phyloP scores from a whole-genome alignment of 2,113 vertebrate genomes.

The Rhinolophus ferrumequinum region DNA sequence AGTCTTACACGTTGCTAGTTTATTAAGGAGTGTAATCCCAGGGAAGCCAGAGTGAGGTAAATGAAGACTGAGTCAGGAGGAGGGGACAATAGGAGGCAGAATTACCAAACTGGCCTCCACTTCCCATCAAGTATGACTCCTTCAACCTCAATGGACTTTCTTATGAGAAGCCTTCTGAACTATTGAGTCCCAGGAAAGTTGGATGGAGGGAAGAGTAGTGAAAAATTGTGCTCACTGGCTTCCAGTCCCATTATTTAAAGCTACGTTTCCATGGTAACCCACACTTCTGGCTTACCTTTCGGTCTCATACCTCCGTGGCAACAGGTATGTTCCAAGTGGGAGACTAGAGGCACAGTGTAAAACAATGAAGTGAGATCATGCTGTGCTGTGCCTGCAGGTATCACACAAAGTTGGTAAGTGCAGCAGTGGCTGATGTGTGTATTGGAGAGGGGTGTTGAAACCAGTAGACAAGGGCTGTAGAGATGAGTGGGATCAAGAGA shows the following conservation, averaged over 20 bases:
- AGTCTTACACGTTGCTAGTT: neutral
- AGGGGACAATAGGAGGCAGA: neutral
- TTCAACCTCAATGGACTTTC: neutral
- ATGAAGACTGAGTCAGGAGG: neutral
- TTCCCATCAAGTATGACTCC: neutral
- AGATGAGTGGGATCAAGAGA: neutral
- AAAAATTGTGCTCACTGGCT: constrained; percentile 34
- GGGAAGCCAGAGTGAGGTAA: neutral
- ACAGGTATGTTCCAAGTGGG: neutral
- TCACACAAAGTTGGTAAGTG: neutral
- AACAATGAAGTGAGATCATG: neutral
- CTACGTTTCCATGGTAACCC: neutral
- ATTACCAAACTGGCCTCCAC: neutral
- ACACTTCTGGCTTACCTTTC: neutral
- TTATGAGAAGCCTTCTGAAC: neutral
- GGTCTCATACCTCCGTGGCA: neutral
- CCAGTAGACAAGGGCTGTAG: neutral
- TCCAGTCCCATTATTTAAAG: neutral
- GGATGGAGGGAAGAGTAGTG: neutral
- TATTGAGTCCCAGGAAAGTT: neutral
- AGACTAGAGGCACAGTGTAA: neutral
- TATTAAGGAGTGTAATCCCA: neutral
- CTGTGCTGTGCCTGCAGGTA: neutral
- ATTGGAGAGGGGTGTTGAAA: neutral
- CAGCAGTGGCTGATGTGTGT: neutral